Evolutionary conservation across 2,797 vertebrate genomes (phyloP).

Genomic region (Sarcoramphus papa): DNA sequence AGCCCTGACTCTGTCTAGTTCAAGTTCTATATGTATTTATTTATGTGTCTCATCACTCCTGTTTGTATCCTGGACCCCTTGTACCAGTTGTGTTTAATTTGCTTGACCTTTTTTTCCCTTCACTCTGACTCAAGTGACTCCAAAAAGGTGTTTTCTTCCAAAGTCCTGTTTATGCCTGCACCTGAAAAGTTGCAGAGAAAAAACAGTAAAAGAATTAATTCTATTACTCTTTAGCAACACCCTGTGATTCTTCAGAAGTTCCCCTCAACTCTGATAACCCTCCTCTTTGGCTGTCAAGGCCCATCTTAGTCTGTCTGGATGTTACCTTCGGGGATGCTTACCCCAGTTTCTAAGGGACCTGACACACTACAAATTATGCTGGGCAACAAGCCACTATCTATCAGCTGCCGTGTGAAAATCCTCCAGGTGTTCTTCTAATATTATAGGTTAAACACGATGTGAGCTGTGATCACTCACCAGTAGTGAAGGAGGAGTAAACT

Average conservation of each 20-base stretch:
- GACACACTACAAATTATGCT: not conserved
- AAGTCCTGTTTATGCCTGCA: not conserved
- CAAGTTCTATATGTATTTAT: not conserved
- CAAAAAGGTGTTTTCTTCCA: not conserved
- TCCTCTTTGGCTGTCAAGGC: not conserved
- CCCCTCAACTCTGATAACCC: not conserved
- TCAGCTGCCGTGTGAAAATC: not conserved
- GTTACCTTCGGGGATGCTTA: not conserved
- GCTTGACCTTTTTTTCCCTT: not conserved
- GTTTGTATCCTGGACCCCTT: not conserved
- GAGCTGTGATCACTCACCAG: not conserved
- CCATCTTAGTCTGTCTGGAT: not conserved
- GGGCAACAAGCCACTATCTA: not conserved
- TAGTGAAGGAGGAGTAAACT: not conserved
- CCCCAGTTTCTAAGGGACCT: not conserved
- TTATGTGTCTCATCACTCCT: not conserved
- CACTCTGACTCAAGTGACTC: not conserved
- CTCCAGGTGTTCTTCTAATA: not conserved
- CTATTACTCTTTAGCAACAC: not conserved
- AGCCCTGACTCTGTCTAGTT: not conserved
- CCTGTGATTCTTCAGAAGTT: not conserved
- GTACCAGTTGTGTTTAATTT: not conserved
- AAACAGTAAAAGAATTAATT: not conserved
- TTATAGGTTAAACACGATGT: not conserved
- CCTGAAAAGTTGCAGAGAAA: not conserved